Evolutionary conservation across 2,888 invertebrate genomes (phyloP), one percentile per base, ranked within the genome.

Genomic region (Epiblema foenella): DNA sequence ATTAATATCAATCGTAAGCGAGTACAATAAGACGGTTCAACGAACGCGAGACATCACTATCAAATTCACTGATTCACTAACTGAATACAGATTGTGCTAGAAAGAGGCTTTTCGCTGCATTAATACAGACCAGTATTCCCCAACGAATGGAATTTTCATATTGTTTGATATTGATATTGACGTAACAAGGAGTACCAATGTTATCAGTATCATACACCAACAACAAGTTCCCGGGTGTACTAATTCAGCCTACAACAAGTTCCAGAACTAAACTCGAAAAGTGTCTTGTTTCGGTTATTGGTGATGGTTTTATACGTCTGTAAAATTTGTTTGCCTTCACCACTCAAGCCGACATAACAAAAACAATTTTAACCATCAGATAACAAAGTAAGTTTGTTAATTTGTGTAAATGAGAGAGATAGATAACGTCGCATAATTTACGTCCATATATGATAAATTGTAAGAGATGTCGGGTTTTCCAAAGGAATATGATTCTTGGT

Each of bases 11-110:
- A 65, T 39, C 20, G 24, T 51, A 42, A 37, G 10, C 39, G 29
- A 58, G 18, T 11, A 58, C 64, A 69, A 64, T 39, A 39, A 51
- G 58, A 29, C 52, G 17, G 67, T 66, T 71, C 52, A 71, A 71
- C 24, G 71, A 60, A 60, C 70, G 52, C 60, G 18, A 69, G 64
- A 33, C 52, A 42, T 18, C 29, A n/a, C 37, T 63, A 63, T 67
- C 58, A 62, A 24, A 52, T 24, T 24, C 24, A 24, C 1, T 69
- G 64, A 69, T 59, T 69, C 69, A 59, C 58, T 33, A 18, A 49
- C 46, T 24, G 69, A 64, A 65, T 59, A 65, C 69, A 42, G 64
- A 65, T 57, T 24, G 39, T 24, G 46, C 46, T 17, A 37, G 49
- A 51, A 63, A 42, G 17, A 33, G 37, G 20, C 33, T 63, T 1